phyloP scores from a whole-genome alignment of 2,888 invertebrate genomes.

The Blastobasis adustella region DNA sequence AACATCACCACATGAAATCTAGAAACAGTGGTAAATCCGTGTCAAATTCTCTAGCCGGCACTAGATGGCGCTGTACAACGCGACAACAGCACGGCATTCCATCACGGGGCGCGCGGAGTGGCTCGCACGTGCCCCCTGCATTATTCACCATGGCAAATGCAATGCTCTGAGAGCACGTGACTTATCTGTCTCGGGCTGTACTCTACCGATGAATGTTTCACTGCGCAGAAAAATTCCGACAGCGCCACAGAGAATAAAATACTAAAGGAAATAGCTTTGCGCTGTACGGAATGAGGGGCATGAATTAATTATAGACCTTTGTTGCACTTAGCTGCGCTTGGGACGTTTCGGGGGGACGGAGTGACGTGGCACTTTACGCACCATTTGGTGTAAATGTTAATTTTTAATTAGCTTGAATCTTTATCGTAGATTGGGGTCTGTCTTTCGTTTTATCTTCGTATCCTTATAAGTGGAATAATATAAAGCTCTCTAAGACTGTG shows the following conservation, averaged over 20 bases:
- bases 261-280: not conserved
- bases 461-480: too few species aligned
- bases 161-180: constrained; percentile 46
- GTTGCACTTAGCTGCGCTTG: too few species aligned
- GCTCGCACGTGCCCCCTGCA: constrained; percentile 51
- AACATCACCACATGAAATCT: not conserved
- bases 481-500: too few species aligned
- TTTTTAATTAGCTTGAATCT: too few species aligned
- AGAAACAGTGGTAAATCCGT: constrained; percentile 7
- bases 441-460: too few species aligned
- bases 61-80: constrained; percentile 27
- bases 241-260: constrained; percentile 7
- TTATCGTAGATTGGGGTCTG: too few species aligned
- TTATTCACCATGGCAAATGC: constrained; percentile 68
- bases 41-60: constrained; percentile 9
- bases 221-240: constrained; percentile 37
- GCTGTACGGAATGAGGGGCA: too few species aligned
- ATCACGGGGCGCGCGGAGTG: constrained; percentile 32
- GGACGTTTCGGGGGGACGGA: too few species aligned
- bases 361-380: too few species aligned
- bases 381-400: too few species aligned
- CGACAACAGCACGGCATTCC: constrained; percentile 46
- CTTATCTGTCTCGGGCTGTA: constrained; percentile 42
- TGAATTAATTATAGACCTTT: too few species aligned
- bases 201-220: constrained; percentile 43